Percentiles rank a stretch among this genome's conserved stretches.
Conservation (phyloP, 2,113 vertebrate species). For the Menura novaehollandiae region DNA sequence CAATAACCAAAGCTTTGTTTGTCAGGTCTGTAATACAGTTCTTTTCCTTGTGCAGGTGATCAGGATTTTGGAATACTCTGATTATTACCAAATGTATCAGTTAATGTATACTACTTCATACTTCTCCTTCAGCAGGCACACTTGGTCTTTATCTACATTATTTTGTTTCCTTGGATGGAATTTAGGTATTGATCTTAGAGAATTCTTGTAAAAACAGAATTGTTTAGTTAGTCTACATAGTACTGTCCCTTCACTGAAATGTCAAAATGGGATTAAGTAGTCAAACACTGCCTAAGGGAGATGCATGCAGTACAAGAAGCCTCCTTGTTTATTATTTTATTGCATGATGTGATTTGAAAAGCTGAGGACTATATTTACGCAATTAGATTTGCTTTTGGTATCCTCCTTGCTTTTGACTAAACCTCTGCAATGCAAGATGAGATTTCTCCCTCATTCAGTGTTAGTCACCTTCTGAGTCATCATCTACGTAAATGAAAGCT, state of each 20-base stretch:
- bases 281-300: background rate
- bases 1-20: conserved; percentile 6
- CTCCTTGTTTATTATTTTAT: background rate
- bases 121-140: background rate
- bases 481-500: background rate
- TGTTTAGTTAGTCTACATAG: background rate
- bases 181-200: background rate
- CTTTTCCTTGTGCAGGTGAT: background rate
- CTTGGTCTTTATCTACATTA: background rate
- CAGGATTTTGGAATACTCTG: background rate
- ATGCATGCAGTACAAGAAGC: background rate
- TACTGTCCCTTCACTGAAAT: background rate
- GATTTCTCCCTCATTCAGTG: background rate
- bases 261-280: background rate
- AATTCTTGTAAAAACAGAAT: background rate
- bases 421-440: background rate
- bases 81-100: background rate
- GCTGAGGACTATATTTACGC: background rate
- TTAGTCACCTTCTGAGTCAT: background rate
- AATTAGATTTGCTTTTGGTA: background rate
- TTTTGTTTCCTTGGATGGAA: background rate
- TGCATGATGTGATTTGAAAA: background rate
- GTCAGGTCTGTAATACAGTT: background rate
- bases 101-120: background rate
- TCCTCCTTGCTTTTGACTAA: background rate